phyloP scores from a whole-genome alignment of 2,113 vertebrate species.

The Piprites chloris region DNA sequence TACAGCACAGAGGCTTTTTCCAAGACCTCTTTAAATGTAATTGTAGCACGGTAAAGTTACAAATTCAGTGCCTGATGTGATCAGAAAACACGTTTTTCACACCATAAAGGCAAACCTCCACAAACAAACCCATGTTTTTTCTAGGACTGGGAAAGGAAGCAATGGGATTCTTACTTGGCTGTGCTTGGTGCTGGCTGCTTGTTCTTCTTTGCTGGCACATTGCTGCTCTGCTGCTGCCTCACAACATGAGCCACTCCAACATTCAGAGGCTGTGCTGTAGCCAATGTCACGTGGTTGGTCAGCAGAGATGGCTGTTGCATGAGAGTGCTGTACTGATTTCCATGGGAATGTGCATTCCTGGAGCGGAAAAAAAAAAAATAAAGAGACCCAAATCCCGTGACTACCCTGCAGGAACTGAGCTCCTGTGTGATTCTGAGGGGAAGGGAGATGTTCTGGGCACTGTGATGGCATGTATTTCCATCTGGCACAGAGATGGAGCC shows the following conservation, averaged over 20 bases:
- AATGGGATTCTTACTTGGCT: conserved; percentile 73
- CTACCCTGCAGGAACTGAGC: neutral
- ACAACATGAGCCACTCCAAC: conserved; percentile 82
- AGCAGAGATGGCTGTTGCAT: conserved; percentile 85
- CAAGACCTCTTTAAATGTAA: neutral
- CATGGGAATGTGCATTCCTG: conserved; percentile 85
- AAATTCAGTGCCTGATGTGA: neutral
- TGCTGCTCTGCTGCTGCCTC: conserved; percentile 80
- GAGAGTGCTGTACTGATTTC: conserved; percentile 85
- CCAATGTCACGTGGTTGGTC: conserved; percentile 80
- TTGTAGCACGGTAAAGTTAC: neutral
- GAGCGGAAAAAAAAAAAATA: neutral
- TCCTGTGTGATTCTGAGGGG: neutral
- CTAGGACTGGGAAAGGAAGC: neutral
- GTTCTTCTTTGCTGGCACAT: conserved; percentile 81
- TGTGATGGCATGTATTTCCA: neutral
- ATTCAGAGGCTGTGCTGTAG: conserved; percentile 80
- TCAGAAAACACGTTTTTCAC: neutral
- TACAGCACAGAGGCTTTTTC: neutral
- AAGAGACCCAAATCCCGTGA: neutral
- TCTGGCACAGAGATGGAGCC: neutral
- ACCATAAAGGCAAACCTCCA: neutral
- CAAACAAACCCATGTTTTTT: neutral
- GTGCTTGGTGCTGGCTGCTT: conserved; percentile 78
- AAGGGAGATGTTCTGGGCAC: neutral